Evolutionary conservation across 2,888 invertebrate species (phyloP), one percentile per base, ranked within the genome.

Genomic region (Perdita meconis): DNA sequence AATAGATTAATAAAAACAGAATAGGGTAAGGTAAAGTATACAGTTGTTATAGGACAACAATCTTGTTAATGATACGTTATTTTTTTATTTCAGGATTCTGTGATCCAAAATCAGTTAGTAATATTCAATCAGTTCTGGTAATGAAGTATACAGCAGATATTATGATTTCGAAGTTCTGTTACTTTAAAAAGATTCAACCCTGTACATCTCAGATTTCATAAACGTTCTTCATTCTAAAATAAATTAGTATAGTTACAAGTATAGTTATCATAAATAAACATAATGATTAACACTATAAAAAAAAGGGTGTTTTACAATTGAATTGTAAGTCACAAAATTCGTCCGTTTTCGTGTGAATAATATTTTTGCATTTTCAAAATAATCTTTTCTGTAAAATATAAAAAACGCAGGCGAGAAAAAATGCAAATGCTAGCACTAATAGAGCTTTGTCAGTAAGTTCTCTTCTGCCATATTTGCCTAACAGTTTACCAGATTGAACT

Each of bases 391-490:
- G 97, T 59, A 99, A 95, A 88, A 99, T 97, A 90, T 99, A 99
- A 87, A 98, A 93, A 55, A 98, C 98, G 85, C 98, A 98, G 13
- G 97, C 97, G 83, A 97, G 93, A 91, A 98, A 98, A 93, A 98
- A 97, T 3, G 95, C 94, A 92, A 98, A 96, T 73, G 97, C 97
- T 89, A 98, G 95, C 85, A 96, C 95, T 90, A 98, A 94, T 8
- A 99, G 94, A 70, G 98, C 95, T 94, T 98, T 98, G 91, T 99
- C 99, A 0, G 99, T 99, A 81, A 98, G 96, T 93, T 99, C 99
- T 42, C 99, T 94, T 65, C 98, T 94, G 2, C 97, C 97, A 90
- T 98, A 99, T 93, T 99, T 99, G 68, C 97, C 97, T 53, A 99
- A 93, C 8, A 99, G 93, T 92, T 98, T 98, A 82, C 97, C 96